Evolutionary conservation across 2,888 invertebrate species (phyloP).

Genomic region (Ecliptopera silaceata): DNA sequence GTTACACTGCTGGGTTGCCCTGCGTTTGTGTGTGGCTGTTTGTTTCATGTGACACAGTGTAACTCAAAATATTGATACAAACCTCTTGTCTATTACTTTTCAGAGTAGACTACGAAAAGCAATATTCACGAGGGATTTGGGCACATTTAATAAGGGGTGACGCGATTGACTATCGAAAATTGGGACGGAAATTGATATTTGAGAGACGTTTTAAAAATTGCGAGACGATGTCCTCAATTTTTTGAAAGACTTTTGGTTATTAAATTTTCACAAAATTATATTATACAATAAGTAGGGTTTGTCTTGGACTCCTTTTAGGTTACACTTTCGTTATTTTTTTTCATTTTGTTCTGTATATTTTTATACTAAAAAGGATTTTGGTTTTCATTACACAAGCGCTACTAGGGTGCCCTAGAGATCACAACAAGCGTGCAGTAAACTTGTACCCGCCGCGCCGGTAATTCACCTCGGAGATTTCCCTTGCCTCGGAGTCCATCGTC

Average conservation of each 20-base stretch:
- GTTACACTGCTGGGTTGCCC: too few relatives aligned
- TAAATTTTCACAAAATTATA: neutral
- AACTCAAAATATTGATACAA: too few relatives aligned
- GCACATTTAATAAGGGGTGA: conserved; percentile 28
- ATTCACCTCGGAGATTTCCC: conserved; percentile 63
- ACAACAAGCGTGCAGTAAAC: conserved; percentile 30
- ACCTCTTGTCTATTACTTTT: too few relatives aligned
- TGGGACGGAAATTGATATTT: conserved; percentile 27
- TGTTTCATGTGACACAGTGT: too few relatives aligned
- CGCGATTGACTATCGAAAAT: conserved; percentile 26
- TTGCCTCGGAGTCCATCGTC: conserved; percentile 56
- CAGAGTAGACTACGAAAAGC: neutral
- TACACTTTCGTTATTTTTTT: too few relatives aligned
- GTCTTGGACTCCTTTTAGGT: too few relatives aligned
- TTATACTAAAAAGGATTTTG: neutral
- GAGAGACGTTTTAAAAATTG: conserved; percentile 19
- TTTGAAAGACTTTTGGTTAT: neutral
- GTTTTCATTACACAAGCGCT: neutral
- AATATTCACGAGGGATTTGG: conserved; percentile 22
- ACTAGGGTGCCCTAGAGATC: conserved; percentile 13
- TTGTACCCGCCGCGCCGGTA: conserved; percentile 41
- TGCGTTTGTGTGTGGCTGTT: too few relatives aligned
- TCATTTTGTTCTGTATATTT: too few relatives aligned
- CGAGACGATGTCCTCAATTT: conserved; percentile 6
- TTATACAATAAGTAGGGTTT: too few relatives aligned